Evolutionary conservation across 2,113 vertebrate genomes (phyloP), one percentile per base, ranked within the genome.

Genomic region (Dipodomys stephensi): DNA sequence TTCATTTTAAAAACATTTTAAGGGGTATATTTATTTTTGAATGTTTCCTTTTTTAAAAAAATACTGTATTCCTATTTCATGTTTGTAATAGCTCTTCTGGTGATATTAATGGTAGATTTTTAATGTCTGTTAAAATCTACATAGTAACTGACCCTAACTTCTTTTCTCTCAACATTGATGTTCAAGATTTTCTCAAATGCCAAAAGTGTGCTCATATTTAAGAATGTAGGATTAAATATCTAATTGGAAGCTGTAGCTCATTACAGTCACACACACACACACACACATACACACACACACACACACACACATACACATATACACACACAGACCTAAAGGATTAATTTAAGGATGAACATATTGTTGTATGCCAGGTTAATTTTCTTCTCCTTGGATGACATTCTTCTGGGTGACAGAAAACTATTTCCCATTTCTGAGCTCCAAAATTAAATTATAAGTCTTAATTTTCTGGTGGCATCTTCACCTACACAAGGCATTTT

Each of bases 171-270:
- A 83, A 2, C 60, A 92, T 62, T 77, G 4, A 77, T 71, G 80
- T 86, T 88, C 49, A 60, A 84, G 7, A 22, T 12, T 96, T 89
- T 64, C n/a, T 91, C 44, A 76, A 27, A 85, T 82, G 12, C 5
- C 32, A 81, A 5, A 8, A 74, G 12, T 87, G 25, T 76, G 57
- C n/a, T 92, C 28, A 62, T 76, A 83, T 65, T 86, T 87, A 90
- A 92, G 65, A 82, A 39, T 64, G 2, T 89, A 18, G 27, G 5
- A 69, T 77, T 95, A 84, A 89, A 89, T 82, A 81, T 80, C 15
- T 87, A 83, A 39, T 39, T 93, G 30, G 64, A 93, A 91, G 13
- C 49, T 68, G 72, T 72, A 35, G n/a, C 7, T 20, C 87, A 27
- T 76, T 44, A 81, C 18, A 87, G 20, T 74, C 28, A 53, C n/a